Evolutionary conservation across 2,797 vertebrate species (phyloP).

Genomic region (Myotis findleyi): DNA sequence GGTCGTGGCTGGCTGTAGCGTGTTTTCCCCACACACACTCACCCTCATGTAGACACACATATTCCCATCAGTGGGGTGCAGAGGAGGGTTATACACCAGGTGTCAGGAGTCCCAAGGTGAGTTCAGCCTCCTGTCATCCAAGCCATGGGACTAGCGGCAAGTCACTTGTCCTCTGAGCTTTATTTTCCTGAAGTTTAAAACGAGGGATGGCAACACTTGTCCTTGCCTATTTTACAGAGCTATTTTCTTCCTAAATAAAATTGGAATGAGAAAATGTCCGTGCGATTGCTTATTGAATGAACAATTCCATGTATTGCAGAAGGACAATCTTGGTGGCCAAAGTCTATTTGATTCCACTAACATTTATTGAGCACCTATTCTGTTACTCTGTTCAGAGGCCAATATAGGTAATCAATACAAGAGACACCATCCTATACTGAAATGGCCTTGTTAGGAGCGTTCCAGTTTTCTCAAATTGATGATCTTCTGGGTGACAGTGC

Average conservation of each 20-base stretch:
- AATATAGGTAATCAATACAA: neutral
- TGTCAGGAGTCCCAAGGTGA: neutral
- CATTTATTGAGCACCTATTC: slow-evolving; percentile 25
- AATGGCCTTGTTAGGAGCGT: slow-evolving; percentile 52
- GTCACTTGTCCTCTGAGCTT: neutral
- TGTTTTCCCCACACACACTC: neutral
- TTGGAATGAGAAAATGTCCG: neutral
- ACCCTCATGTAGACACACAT: no score
- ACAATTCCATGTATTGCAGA: neutral
- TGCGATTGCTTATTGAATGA: neutral
- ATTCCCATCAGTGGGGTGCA: neutral
- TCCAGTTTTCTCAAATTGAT: slow-evolving; percentile 65
- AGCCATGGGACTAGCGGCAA: neutral
- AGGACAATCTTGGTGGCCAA: neutral
- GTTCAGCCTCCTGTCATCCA: neutral
- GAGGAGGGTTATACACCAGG: neutral
- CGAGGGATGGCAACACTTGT: no score
- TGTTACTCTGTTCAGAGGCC: slow-evolving; percentile 2
- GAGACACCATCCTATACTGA: neutral
- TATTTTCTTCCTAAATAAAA: slow-evolving; percentile 30
- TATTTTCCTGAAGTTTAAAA: neutral
- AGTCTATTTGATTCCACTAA: neutral
- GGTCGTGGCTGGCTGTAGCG: no score
- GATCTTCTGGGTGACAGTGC: slow-evolving; percentile 72
- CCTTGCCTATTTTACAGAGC: neutral